Conservation (phyloP, 37 sponge, comb jelly and placozoan genomes). For the Agelas oroides region DNA sequence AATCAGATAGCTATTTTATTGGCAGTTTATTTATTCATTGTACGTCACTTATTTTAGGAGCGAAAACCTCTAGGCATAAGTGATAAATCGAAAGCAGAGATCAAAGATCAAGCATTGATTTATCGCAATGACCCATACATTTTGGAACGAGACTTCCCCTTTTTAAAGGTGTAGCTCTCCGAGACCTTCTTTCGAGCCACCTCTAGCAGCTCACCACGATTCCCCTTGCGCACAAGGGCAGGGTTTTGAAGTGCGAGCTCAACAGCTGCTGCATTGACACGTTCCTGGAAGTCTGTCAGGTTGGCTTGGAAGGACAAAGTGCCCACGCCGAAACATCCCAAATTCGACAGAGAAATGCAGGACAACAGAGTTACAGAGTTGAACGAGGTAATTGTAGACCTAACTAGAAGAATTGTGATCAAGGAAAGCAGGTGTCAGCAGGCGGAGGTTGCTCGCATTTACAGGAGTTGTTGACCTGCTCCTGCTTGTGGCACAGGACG, state of each 20-base stretch:
- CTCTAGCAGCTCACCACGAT: background rate
- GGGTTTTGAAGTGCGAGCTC: background rate
- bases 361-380: no score
- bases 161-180: background rate
- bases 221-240: background rate
- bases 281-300: background rate
- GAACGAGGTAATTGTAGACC: no score
- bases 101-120: background rate
- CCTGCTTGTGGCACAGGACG: no score
- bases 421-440: background rate
- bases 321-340: background rate
- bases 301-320: background rate
- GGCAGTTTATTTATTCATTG: no score
- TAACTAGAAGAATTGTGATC: no score
- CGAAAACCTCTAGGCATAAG: no score
- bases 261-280: constrained; percentile 2
- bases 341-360: background rate
- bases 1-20: no score
- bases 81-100: background rate
- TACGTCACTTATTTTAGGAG: no score
- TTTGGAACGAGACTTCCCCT: constrained; percentile 2
- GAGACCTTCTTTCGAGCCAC: background rate
- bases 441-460: background rate
- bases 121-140: background rate
- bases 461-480: background rate